Evolutionary conservation across 2,888 invertebrate genomes (phyloP).

Genomic region (Apocheima hispidaria): DNA sequence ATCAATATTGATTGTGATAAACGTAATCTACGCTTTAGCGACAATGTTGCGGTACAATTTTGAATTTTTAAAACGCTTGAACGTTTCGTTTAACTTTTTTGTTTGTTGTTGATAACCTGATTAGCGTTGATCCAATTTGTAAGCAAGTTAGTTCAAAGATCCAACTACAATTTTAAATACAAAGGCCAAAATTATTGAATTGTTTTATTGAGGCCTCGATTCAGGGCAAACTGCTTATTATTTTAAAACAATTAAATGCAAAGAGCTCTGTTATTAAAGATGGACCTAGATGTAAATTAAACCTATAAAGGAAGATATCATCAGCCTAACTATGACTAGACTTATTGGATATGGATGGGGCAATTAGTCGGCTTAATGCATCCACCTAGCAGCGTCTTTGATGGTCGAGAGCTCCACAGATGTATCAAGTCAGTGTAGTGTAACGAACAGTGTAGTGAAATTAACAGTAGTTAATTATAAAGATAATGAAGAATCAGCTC

Average conservation of each 20-base stretch:
- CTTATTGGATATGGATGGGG: background rate
- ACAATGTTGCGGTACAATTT: slow-evolving; percentile 1
- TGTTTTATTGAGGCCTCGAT: too few relatives aligned
- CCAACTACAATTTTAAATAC: too few relatives aligned
- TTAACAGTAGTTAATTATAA: too few relatives aligned
- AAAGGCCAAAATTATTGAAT: too few relatives aligned
- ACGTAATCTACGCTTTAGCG: slow-evolving; percentile 24
- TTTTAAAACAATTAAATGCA: background rate
- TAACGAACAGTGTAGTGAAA: background rate
- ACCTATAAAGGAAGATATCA: background rate
- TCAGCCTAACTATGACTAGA: background rate
- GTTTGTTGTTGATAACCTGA: too few relatives aligned
- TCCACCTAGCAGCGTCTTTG: slow-evolving; percentile 22
- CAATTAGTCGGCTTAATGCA: background rate
- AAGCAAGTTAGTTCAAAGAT: too few relatives aligned
- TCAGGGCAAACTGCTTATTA: too few relatives aligned
- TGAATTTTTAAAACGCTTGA: background rate
- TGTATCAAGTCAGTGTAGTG: background rate
- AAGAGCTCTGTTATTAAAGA: background rate
- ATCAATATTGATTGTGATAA: slow-evolving; percentile 40
- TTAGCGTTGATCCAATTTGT: too few relatives aligned
- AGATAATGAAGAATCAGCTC: too few relatives aligned
- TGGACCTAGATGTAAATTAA: background rate
- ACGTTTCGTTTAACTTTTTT: background rate
- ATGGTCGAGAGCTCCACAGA: slow-evolving; percentile 5